Percentiles rank a stretch among this genome's conserved stretches.
Evolutionary conservation across 2,113 vertebrate genomes (phyloP).

Genomic region (Sphyrna mokarran): DNA sequence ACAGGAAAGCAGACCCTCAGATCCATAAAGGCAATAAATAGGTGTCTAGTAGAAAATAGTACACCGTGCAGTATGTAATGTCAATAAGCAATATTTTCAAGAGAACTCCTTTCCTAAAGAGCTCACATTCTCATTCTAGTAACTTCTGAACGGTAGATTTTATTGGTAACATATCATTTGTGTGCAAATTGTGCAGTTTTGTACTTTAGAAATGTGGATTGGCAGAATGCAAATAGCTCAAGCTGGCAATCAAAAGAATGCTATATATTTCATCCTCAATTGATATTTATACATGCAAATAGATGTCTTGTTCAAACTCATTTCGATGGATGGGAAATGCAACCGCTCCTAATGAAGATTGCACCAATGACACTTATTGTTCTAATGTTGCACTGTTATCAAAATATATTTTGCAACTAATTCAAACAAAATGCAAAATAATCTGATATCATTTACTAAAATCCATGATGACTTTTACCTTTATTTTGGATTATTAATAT

Average conservation of each 20-base stretch:
- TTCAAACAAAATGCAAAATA: background rate
- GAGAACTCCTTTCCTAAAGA: background rate
- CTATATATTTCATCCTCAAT: background rate
- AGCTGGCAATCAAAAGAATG: background rate
- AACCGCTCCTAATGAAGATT: background rate
- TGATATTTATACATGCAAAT: constrained; percentile 16
- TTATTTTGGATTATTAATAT: background rate
- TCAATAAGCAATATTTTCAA: background rate
- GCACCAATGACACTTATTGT: background rate
- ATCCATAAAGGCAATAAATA: background rate
- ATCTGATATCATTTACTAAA: background rate
- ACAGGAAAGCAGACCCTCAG: background rate
- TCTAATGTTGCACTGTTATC: background rate
- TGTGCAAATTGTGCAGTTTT: background rate
- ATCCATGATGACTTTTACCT: background rate
- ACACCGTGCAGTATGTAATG: background rate
- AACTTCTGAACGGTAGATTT: background rate
- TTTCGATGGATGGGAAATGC: background rate
- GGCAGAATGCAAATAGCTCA: background rate
- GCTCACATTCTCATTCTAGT: background rate
- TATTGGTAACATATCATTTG: background rate
- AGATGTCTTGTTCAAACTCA: background rate
- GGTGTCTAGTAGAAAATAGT: background rate
- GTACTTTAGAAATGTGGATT: background rate
- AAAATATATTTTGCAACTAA: background rate